These are phyloP conservation scores for Typhlichthys eigenmanni DNA, from an alignment of 2,797 vertebrate species.

Conservation along the genomic window DNA sequence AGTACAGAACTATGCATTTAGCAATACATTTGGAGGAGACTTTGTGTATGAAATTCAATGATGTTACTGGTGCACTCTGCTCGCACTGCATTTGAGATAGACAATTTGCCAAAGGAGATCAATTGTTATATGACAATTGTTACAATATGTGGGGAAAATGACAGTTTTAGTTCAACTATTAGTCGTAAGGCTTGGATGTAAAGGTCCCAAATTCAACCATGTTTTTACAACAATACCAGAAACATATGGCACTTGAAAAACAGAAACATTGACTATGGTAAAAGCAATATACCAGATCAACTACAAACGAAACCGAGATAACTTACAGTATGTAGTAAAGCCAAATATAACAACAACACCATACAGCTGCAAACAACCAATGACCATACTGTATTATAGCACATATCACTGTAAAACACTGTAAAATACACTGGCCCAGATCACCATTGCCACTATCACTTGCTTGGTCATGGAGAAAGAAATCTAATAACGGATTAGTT, in stretches of 20 bases:
- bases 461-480: slow-evolving; percentile 28
- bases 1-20: slow-evolving; percentile 33
- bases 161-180: too few species aligned
- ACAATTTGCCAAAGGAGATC: not conserved
- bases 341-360: too few species aligned
- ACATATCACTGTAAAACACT: slow-evolving; percentile 40
- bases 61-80: slow-evolving; percentile 29
- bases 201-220: too few species aligned
- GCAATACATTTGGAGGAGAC: slow-evolving; percentile 5
- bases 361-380: slow-evolving; percentile 34
- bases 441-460: not conserved
- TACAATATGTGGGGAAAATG: not conserved
- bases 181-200: too few species aligned
- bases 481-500: slow-evolving; percentile 31
- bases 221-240: too few species aligned
- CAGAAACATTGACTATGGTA: too few species aligned
- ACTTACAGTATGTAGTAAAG: too few species aligned
- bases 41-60: slow-evolving; percentile 5
- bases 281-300: too few species aligned
- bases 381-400: slow-evolving; percentile 4
- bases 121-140: not conserved
- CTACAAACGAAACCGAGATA: too few species aligned
- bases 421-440: slow-evolving; percentile 5
- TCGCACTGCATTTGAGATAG: too few species aligned
- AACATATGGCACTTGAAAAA: too few species aligned